A percentile compares a stretch with the other conserved stretches of the same genome.
Conservation (phyloP, 2,888 invertebrate species). For the Dioctria linearis region DNA sequence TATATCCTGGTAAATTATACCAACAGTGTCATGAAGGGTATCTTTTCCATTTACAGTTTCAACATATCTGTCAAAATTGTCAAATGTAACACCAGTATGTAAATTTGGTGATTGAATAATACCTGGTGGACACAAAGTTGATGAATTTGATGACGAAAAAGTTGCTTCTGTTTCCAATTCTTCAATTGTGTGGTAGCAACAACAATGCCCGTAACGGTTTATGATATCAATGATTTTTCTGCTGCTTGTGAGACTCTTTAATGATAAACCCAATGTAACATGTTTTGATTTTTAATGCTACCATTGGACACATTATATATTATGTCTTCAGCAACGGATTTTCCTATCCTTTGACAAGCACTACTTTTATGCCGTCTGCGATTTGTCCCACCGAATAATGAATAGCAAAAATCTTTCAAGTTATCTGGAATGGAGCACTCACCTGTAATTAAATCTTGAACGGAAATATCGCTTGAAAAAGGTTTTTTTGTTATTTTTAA, state of each 20-base stretch:
- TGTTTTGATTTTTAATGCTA: constrained; percentile 62
- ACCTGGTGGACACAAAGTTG: constrained; percentile 60
- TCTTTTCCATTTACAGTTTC: neutral
- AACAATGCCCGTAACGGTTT: constrained; percentile 64
- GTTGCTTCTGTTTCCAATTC: constrained; percentile 65
- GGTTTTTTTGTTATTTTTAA: constrained; percentile 17
- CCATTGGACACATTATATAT: constrained; percentile 61
- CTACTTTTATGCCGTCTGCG: constrained; percentile 2
- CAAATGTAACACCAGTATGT: constrained; percentile 58
- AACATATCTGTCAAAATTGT: constrained; percentile 1
- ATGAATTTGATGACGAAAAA: constrained; percentile 58
- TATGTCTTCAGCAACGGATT: constrained; percentile 58
- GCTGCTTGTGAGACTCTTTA: constrained; percentile 64
- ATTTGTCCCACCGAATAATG: neutral
- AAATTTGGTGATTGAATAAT: constrained; percentile 59
- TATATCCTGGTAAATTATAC: neutral
- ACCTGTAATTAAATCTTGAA: neutral
- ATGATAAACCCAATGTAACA: constrained; percentile 62
- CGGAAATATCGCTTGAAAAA: constrained; percentile 8
- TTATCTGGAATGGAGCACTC: neutral
- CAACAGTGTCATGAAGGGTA: neutral
- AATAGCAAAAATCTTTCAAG: neutral
- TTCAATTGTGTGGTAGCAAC: constrained; percentile 61
- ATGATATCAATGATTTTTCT: constrained; percentile 63
- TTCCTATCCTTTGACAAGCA: neutral